Evolutionary conservation across 2,888 invertebrate genomes (phyloP), one percentile per base, ranked within the genome.

Genomic region (Caenorhabditis sinica): DNA sequence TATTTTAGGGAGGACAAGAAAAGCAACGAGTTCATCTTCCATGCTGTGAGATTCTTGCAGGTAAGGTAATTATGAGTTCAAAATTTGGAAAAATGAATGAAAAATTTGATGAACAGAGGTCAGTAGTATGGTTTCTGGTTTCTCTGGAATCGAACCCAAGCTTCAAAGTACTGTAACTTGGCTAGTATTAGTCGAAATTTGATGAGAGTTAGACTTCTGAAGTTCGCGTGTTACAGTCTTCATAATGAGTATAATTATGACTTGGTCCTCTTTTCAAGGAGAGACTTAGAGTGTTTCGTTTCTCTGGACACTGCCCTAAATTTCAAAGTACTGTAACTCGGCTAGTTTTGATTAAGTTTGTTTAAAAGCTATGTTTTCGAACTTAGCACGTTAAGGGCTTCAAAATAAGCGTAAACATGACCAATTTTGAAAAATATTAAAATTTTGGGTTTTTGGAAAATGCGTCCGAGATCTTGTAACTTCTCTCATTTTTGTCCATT

Each of bases 21-120:
- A 71, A 88, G 86, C 74, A 88, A 86, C 33, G 89, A 90, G 60
- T 90, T 90, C 83, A 86, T 86, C 4, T 90, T 90, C 60, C 89
- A 90, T 60, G 89, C 89, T 5, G 85, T 90, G 2, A 79, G 89
- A 6, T 90, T 90, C 69, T 40, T 69, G 23, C 69, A 69, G 69
- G 69, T 69, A n/a, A 8, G 85, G 15, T 58, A 83, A 87, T 75
- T 49, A n/a, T 49, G n/a, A n/a, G 0, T 66, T 53, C 23, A 23
- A n/a, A 17, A 49, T 49, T 49, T 49, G 13, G 49, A 49, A 49
- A 49, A 0, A 1, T 49, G 33, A 36, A 36, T 36, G 9, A 36
- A n/a, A n/a, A n/a, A n/a, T n/a, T n/a, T n/a, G n/a, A n/a, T n/a
- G n/a, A n/a, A n/a, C n/a, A n/a, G n/a, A n/a, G 33, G 9, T 9